phyloP scores from a whole-genome alignment of 1,140 invertebrate species.

The Andrena cerasifolii region DNA sequence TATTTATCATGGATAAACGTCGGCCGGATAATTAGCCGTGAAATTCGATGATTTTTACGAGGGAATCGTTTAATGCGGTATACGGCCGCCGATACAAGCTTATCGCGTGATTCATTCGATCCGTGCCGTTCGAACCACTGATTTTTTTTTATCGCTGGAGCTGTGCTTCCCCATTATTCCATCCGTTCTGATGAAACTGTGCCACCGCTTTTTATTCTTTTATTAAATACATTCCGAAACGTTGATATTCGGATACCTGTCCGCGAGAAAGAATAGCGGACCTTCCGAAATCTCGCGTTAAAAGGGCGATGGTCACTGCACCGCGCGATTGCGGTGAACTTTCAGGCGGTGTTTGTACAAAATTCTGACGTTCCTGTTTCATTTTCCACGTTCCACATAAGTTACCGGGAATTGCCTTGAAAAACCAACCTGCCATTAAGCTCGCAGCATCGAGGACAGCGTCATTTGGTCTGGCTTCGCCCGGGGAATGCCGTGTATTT shows the following conservation, averaged over 20 bases:
- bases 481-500: conserved; percentile 20
- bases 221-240: too few species aligned
- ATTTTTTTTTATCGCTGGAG: too few species aligned
- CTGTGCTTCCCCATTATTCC: neutral
- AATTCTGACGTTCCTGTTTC: neutral
- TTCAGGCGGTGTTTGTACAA: neutral
- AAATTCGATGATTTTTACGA: conserved; percentile 17
- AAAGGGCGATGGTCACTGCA: too few species aligned
- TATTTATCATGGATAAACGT: conserved; percentile 14
- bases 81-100: neutral
- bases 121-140: too few species aligned
- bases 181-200: neutral
- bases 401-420: neutral
- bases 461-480: conserved; percentile 9
- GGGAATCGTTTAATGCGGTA: neutral
- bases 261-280: neutral
- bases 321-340: too few species aligned
- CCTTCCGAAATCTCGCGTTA: too few species aligned
- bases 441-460: neutral
- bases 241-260: neutral
- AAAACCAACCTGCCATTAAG: neutral
- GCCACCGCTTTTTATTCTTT: neutral
- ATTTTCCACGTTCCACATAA: neutral
- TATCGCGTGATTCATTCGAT: neutral
- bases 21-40: neutral